Conservation (phyloP, 2,797 vertebrate species). For the Mus caroli region DNA sequence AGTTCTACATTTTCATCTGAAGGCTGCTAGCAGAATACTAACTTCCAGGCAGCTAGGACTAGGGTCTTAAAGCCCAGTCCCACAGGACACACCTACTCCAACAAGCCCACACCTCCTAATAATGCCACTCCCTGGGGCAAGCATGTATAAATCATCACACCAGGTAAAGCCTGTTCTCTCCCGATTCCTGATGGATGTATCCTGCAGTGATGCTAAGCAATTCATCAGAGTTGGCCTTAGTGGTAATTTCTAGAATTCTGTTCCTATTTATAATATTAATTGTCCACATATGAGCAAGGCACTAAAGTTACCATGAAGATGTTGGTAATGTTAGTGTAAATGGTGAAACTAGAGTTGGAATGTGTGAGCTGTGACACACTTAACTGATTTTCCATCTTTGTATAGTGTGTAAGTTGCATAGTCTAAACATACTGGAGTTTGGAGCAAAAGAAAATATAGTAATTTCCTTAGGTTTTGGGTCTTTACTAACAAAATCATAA, state of each 20-base stretch:
- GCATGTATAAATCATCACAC: too few relatives aligned
- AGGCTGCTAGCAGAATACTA: too few relatives aligned
- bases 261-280: conserved; percentile 70
- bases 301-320: conserved; percentile 79
- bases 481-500: conserved; percentile 68
- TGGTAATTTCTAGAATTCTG: conserved; percentile 69
- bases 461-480: conserved; percentile 56
- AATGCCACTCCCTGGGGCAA: too few relatives aligned
- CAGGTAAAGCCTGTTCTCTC: conserved; percentile 61
- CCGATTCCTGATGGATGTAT: conserved; percentile 50
- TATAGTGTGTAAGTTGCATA: not conserved
- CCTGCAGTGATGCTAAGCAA: conserved; percentile 67
- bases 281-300: conserved; percentile 65
- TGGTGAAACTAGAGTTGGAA: conserved; percentile 53
- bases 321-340: conserved; percentile 70
- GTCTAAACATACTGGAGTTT: conserved; percentile 68
- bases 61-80: too few relatives aligned
- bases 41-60: too few relatives aligned
- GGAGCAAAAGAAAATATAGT: conserved; percentile 53
- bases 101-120: too few relatives aligned
- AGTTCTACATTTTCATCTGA: too few relatives aligned
- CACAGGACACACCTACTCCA: too few relatives aligned
- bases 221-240: conserved; percentile 36
- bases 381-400: conserved; percentile 74
- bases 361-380: conserved; percentile 34